phyloP scores from a whole-genome alignment of 2,888 invertebrate genomes.

The Aphodius sticticus region DNA sequence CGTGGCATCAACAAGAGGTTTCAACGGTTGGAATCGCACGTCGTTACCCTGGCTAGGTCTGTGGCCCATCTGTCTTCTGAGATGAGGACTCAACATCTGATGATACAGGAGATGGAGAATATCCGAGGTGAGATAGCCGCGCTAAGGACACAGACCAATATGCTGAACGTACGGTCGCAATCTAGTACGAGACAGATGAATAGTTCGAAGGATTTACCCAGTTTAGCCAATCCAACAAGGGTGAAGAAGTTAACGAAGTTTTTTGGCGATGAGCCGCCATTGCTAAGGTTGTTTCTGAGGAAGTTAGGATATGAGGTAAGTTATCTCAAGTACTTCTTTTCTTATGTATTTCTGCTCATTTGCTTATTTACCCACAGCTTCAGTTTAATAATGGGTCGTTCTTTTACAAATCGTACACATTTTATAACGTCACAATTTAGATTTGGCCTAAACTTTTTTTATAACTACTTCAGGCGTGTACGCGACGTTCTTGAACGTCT shows the following conservation, averaged over 20 bases:
- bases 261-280: slow-evolving; percentile 92
- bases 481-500: too few species aligned
- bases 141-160: slow-evolving; percentile 72
- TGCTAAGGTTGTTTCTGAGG: slow-evolving; percentile 87
- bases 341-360: too few species aligned
- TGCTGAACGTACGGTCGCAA: slow-evolving; percentile 70
- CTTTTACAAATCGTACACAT: too few species aligned
- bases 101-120: slow-evolving; percentile 90
- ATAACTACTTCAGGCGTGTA: too few species aligned
- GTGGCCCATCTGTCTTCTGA: slow-evolving; percentile 92
- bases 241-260: slow-evolving; percentile 91
- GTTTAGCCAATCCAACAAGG: slow-evolving; percentile 84
- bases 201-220: slow-evolving; percentile 69
- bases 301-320: slow-evolving; percentile 90
- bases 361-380: too few species aligned
- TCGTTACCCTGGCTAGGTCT: slow-evolving; percentile 87
- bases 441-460: too few species aligned
- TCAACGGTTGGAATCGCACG: slow-evolving; percentile 88
- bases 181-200: slow-evolving; percentile 67
- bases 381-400: too few species aligned
- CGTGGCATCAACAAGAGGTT: slow-evolving; percentile 87
- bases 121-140: slow-evolving; percentile 84
- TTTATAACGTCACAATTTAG: too few species aligned
- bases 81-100: slow-evolving; percentile 87
- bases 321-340: background rate